A percentile compares a stretch with the other conserved stretches of the same genome.
Conservation (phyloP, 2,888 invertebrate genomes). For the Myopa testacea region DNA sequence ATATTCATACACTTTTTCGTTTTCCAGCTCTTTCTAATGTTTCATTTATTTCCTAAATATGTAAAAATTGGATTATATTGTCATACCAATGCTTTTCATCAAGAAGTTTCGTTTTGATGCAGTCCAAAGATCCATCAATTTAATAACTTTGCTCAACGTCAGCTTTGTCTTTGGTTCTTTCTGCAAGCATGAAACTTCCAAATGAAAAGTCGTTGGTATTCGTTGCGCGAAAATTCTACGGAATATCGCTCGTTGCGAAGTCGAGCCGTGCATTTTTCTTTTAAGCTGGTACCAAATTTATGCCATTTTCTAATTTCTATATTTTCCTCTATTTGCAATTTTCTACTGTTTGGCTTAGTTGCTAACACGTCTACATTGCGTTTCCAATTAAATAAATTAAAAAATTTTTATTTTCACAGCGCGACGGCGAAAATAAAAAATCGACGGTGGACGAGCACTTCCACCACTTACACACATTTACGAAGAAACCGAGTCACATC, state of each 20-base stretch:
- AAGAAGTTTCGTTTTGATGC: constrained; percentile 16
- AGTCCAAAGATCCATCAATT: not conserved
- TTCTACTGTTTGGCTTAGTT: not conserved
- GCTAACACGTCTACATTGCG: not conserved
- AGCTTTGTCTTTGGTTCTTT: not conserved
- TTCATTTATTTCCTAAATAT: constrained; percentile 9
- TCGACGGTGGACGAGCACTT: constrained; percentile 31
- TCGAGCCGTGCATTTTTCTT: constrained; percentile 23
- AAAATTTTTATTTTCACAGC: constrained; percentile 28
- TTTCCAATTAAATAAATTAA: constrained; percentile 6
- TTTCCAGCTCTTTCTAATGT: not conserved
- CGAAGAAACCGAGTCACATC: constrained; percentile 38
- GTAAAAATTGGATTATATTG: not conserved
- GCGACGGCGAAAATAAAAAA: constrained; percentile 35
- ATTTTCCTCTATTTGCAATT: constrained; percentile 21
- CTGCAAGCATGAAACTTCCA: constrained; percentile 24
- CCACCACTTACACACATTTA: constrained; percentile 36
- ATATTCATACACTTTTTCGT: constrained; percentile 21
- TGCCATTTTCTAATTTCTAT: constrained; percentile 5
- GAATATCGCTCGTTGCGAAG: constrained; percentile 14
- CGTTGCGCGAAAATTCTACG: not conserved
- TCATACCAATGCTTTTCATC: constrained; percentile 9
- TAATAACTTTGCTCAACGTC: not conserved
- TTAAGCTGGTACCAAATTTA: constrained; percentile 8
- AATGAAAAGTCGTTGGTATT: constrained; percentile 39